These are phyloP conservation scores for Spatulosminthurus flaviceps DNA, from an alignment of 2,888 invertebrate species.

Conservation along the genomic window DNA sequence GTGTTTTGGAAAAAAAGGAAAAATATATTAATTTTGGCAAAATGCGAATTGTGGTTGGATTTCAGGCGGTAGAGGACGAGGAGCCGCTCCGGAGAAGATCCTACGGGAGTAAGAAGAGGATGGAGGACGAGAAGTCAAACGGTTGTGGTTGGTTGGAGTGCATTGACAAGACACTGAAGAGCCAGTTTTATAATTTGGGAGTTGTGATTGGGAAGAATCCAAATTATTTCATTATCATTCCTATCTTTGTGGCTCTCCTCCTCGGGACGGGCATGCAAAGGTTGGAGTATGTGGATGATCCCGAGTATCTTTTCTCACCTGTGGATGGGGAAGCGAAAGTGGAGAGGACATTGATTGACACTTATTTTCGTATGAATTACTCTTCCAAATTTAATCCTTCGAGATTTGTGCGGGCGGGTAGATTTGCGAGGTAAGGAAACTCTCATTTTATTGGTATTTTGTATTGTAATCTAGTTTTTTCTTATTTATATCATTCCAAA, in stretches of 20 bases:
- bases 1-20: too few relatives aligned
- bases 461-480: too few relatives aligned
- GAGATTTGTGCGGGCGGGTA: slow-evolving; percentile 86
- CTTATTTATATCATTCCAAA: too few relatives aligned
- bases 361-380: slow-evolving; percentile 87
- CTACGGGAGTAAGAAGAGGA: slow-evolving; percentile 10
- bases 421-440: slow-evolving; percentile 64
- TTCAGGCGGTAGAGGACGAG: slow-evolving; percentile 58
- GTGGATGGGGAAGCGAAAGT: slow-evolving; percentile 77
- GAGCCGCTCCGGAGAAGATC: slow-evolving; percentile 35
- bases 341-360: slow-evolving; percentile 83
- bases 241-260: slow-evolving; percentile 80
- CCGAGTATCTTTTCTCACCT: slow-evolving; percentile 91
- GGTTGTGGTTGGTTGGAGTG: slow-evolving; percentile 54
- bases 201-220: slow-evolving; percentile 81
- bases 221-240: slow-evolving; percentile 87
- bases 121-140: slow-evolving; percentile 34
- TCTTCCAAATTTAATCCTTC: slow-evolving; percentile 85
- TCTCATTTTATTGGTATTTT: neutral
- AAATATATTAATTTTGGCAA: neutral
- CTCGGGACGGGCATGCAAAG: slow-evolving; percentile 89
- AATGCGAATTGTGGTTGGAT: slow-evolving; percentile 63
- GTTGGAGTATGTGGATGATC: slow-evolving; percentile 89
- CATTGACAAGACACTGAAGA: slow-evolving; percentile 80
- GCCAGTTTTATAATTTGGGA: slow-evolving; percentile 83